Evolutionary conservation across 2,888 invertebrate genomes (phyloP).

Genomic region (Pilophorus perplexus): DNA sequence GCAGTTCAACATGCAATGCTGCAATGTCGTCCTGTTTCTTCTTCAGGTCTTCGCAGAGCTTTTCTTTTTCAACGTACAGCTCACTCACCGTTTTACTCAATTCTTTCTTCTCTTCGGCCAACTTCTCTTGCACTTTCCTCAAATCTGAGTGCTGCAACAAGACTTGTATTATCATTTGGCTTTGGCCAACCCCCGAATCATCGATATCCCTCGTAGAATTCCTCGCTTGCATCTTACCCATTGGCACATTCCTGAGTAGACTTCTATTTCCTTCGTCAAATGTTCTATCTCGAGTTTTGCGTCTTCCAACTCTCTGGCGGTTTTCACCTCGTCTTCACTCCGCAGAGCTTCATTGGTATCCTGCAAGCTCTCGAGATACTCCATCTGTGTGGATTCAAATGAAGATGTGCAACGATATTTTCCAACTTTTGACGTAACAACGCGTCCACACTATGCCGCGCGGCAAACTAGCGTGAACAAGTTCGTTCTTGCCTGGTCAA

Average conservation of each 20-base stretch:
- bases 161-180: not conserved
- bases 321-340: not conserved
- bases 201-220: too few relatives aligned
- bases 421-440: too few relatives aligned
- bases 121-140: not conserved
- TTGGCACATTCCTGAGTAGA: conserved; percentile 15
- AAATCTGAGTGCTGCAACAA: conserved; percentile 11
- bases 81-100: conserved; percentile 13
- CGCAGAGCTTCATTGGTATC: not conserved
- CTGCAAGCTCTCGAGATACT: conserved; percentile 2
- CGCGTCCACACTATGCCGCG: too few relatives aligned
- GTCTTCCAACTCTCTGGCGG: not conserved
- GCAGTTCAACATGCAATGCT: too few relatives aligned
- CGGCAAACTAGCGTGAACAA: too few relatives aligned
- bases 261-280: conserved; percentile 18
- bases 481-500: too few relatives aligned
- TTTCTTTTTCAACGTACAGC: not conserved
- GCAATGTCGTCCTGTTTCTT: not conserved
- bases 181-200: too few relatives aligned
- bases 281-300: conserved; percentile 21
- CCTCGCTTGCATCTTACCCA: too few relatives aligned
- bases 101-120: conserved; percentile 5
- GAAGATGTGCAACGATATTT: too few relatives aligned
- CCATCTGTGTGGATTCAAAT: too few relatives aligned
- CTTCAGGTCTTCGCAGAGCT: not conserved